phyloP scores from a whole-genome alignment of 1,140 invertebrate species.

The Sminthurides bifidus region DNA sequence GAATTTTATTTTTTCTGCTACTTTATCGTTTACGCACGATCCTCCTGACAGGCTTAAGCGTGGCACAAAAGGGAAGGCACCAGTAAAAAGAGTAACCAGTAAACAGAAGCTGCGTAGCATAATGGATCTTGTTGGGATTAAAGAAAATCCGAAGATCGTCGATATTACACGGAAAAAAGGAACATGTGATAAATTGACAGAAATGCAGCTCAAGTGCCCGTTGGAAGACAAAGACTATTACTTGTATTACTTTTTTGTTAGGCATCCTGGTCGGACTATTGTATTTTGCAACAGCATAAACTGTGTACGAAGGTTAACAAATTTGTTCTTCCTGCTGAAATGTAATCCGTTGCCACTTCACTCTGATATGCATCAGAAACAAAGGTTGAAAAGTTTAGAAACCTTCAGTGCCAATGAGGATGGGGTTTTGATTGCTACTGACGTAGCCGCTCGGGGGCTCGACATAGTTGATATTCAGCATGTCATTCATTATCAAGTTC shows the following conservation, averaged over 20 bases:
- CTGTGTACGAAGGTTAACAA: slow-evolving; percentile 71
- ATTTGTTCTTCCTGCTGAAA: slow-evolving; percentile 65
- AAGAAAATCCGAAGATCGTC: slow-evolving; percentile 73
- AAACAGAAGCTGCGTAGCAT: slow-evolving; percentile 38
- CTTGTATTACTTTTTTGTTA: slow-evolving; percentile 80
- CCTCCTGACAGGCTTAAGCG: slow-evolving; percentile 63
- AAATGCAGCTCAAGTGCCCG: slow-evolving; percentile 60
- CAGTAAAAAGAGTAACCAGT: slow-evolving; percentile 60
- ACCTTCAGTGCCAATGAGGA: slow-evolving; percentile 64
- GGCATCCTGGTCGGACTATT: slow-evolving; percentile 75
- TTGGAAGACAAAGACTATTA: slow-evolving; percentile 82
- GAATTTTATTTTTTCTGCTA: slow-evolving; percentile 96
- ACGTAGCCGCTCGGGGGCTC: slow-evolving; percentile 91
- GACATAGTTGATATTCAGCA: slow-evolving; percentile 90
- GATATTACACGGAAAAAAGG: slow-evolving; percentile 70
- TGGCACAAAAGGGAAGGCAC: slow-evolving; percentile 42
- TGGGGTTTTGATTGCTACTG: slow-evolving; percentile 83
- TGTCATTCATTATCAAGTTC: slow-evolving; percentile 96
- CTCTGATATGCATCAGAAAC: slow-evolving; percentile 88
- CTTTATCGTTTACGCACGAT: slow-evolving; percentile 78
- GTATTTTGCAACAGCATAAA: slow-evolving; percentile 97
- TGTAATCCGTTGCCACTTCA: slow-evolving; percentile 74
- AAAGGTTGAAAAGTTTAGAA: slow-evolving; percentile 88
- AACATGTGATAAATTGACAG: slow-evolving; percentile 68
- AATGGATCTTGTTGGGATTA: slow-evolving; percentile 63